Percentiles rank a stretch among this genome's conserved stretches.
Evolutionary conservation across 2,797 vertebrate genomes (phyloP).

Genomic region (Sphenopsis melanotis): DNA sequence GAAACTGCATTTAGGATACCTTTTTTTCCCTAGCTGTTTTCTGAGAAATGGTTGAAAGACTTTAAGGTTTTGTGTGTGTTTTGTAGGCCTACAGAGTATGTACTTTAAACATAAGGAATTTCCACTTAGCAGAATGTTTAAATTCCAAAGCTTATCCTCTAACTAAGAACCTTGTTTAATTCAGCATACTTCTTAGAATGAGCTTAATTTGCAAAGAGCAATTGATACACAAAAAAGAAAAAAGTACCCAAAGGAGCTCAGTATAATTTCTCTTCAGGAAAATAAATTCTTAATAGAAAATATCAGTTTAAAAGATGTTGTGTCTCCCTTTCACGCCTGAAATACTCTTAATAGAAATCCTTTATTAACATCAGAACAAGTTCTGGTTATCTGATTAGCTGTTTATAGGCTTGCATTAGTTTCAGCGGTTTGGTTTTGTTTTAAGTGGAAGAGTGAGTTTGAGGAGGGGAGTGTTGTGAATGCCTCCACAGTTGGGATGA

Average conservation of each 20-base stretch:
- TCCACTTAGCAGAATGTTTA: neutral
- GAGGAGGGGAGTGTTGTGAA: neutral
- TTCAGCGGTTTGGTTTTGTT: neutral
- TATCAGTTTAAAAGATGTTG: neutral
- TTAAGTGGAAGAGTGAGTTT: neutral
- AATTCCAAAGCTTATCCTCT: neutral
- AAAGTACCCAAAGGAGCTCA: neutral
- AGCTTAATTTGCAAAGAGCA: neutral
- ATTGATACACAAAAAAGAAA: neutral
- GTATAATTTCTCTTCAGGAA: neutral
- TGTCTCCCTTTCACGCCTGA: neutral
- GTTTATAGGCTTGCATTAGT: neutral
- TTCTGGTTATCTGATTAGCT: neutral
- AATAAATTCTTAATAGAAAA: neutral
- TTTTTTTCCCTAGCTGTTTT: neutral
- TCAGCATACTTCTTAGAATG: neutral
- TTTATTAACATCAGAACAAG: neutral
- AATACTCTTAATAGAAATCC: neutral
- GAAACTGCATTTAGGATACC: neutral
- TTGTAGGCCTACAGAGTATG: neutral
- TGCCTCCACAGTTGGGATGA: neutral
- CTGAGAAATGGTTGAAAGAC: neutral
- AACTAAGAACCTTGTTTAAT: neutral
- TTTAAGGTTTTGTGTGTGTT: neutral
- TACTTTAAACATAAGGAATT: neutral